A percentile compares a stretch with the other conserved stretches of the same genome.
Conservation (phyloP, 92 coral and sea anemone genomes). For the Siderastrea radians region DNA sequence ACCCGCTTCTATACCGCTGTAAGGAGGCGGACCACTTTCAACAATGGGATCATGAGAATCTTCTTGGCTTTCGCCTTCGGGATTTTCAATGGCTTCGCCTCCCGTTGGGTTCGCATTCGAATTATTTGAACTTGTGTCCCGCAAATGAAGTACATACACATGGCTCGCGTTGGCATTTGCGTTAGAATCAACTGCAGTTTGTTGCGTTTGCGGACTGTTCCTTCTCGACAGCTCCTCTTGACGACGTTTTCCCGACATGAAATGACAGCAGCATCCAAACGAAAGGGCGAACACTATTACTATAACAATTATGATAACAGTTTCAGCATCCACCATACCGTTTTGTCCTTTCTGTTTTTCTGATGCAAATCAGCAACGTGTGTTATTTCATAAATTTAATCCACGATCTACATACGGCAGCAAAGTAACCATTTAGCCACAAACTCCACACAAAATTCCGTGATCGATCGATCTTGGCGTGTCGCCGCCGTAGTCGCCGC, state of each 20-base stretch:
- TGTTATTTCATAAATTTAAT: background rate
- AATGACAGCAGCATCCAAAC: conserved; percentile 29
- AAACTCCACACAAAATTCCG: background rate
- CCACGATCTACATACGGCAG: background rate
- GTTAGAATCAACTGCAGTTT: background rate
- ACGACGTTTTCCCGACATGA: background rate
- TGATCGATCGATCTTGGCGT: background rate
- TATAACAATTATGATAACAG: background rate
- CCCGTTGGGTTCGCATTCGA: background rate
- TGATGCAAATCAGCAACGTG: background rate
- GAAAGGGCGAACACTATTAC: background rate
- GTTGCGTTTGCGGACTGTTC: background rate
- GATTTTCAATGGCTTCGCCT: background rate
- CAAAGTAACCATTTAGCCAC: background rate
- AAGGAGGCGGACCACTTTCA: conserved; percentile 40
- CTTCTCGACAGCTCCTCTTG: background rate
- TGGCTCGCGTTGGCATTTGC: background rate
- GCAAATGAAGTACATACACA: conserved; percentile 6
- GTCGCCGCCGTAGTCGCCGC: background rate
- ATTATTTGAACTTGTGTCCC: background rate
- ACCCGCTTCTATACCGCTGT: conserved; percentile 4
- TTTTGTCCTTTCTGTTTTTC: background rate
- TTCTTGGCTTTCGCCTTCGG: background rate
- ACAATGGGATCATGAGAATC: conserved; percentile 16
- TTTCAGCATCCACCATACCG: conserved; percentile 2